Percentiles rank a stretch among this genome's conserved stretches.
These are phyloP conservation scores for Pollachius pollachius DNA, from an alignment of 2,113 vertebrate genomes.

Conservation along the genomic window DNA sequence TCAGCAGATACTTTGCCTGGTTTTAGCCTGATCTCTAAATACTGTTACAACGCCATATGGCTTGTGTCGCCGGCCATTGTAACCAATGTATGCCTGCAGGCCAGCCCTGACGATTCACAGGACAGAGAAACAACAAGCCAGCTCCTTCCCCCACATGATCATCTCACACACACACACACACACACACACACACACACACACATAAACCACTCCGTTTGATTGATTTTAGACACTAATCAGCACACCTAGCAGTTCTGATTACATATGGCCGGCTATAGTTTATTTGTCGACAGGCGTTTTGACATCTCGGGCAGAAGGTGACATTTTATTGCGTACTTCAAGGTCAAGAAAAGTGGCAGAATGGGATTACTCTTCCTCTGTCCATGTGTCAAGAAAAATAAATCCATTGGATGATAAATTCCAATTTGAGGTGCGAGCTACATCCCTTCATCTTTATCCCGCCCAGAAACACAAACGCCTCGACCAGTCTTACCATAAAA, in stretches of 20 bases:
- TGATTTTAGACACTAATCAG: neutral
- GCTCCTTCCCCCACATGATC: neutral
- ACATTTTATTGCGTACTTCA: neutral
- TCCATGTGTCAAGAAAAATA: neutral
- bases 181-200: no score
- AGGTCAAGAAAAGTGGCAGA: neutral
- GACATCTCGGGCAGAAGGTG: neutral
- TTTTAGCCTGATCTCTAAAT: conserved; percentile 40
- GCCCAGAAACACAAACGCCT: conserved; percentile 1
- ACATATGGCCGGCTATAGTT: neutral
- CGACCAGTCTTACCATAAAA: conserved; percentile 13
- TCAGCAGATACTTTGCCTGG: conserved; percentile 43
- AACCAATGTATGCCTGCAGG: conserved; percentile 27
- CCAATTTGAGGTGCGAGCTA: neutral
- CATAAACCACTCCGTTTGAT: neutral
- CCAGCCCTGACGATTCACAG: conserved; percentile 26
- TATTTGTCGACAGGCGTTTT: neutral
- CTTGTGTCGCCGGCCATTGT: conserved; percentile 49
- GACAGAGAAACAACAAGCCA: neutral
- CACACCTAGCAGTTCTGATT: neutral
- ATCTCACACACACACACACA: neutral
- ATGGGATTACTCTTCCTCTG: conserved; percentile 1
- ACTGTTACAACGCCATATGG: conserved; percentile 51
- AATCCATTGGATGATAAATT: neutral
- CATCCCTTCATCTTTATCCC: neutral